Evolutionary conservation across 2,888 invertebrate species (phyloP), one percentile per base, ranked within the genome.

Genomic region (Caenorhabditis macrosperma): DNA sequence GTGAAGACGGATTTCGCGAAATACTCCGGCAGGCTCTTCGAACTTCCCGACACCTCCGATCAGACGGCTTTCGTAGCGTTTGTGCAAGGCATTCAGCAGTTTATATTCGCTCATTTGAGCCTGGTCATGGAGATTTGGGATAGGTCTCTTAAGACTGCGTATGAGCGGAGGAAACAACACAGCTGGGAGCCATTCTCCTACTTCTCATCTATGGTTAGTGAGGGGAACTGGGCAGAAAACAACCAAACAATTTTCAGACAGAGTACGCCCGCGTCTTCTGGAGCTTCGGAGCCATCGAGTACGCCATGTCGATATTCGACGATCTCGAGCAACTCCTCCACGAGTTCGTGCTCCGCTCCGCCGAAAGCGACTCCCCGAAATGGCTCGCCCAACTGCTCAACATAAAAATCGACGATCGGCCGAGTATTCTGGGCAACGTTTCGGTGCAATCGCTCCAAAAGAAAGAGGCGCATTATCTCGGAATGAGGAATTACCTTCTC

Each of bases 251-350:
- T 22, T 66, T 71, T 46, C 63, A 85, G 85, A 75, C 79, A 26
- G 83, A 86, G 28, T 84, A 83, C 44, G 86, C 79, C 9, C 72
- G 82, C 4, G 35, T 82, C 17, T 83, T 79, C 66, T 85, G 85
- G 85, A 84, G 83, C 48, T 61, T 85, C 17, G 86, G 85, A n/a
- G 83, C 84, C 24, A 59, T 84, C 20, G 86, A 86, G 54, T 83
- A 84, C 54, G 52, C 83, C 1, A 71, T 83, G 41, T 79, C 82
- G 26, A 76, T 85, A n/a, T 82, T 78, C 67, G 84, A 86, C 41
- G 84, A 86, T 59, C 67, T 86, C n/a, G 86, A 86, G 30, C 69
- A 82, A 20, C 71, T 84, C n/a, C 48, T 84, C 9, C 55, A 60
- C 20, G 71, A 76, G 24, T 79, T 78, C 41, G 61, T 77, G n/a